Evolutionary conservation across 2,888 invertebrate genomes (phyloP).

Genomic region (Lithophane socia): DNA sequence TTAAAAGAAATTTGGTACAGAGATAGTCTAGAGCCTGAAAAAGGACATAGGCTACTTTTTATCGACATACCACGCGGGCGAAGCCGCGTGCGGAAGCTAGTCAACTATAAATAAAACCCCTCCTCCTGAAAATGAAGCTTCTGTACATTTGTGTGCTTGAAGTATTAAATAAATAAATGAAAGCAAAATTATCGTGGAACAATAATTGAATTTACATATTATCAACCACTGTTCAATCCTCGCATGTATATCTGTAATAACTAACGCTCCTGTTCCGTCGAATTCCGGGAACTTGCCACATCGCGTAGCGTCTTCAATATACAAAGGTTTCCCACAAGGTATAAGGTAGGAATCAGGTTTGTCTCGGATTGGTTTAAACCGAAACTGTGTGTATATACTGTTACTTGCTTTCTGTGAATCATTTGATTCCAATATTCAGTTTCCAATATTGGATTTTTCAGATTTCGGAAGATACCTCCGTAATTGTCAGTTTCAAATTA

Average conservation of each 20-base stretch:
- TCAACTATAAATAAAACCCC: too few species aligned
- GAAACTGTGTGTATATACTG: neutral
- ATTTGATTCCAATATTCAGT: conserved; percentile 8
- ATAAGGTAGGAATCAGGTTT: conserved; percentile 16
- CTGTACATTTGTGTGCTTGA: too few species aligned
- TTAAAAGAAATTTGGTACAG: too few species aligned
- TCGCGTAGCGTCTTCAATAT: neutral
- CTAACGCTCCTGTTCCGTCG: neutral
- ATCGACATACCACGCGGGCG: too few species aligned
- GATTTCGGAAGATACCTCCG: neutral
- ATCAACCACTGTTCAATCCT: neutral
- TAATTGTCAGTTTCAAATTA: neutral
- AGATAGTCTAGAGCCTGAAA: too few species aligned
- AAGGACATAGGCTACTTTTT: too few species aligned
- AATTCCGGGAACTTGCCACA: neutral
- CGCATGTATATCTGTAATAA: neutral
- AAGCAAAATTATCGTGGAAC: neutral
- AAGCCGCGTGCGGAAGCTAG: too few species aligned
- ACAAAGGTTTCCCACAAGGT: conserved; percentile 21
- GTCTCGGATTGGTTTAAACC: neutral
- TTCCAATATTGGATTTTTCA: too few species aligned
- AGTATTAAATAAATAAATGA: too few species aligned
- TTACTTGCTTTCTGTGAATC: neutral
- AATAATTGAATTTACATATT: conserved; percentile 9
- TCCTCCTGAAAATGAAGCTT: too few species aligned